Base-by-base conservation (phyloP, 2,797 vertebrate species). In the Erethizon dorsatum region DNA sequence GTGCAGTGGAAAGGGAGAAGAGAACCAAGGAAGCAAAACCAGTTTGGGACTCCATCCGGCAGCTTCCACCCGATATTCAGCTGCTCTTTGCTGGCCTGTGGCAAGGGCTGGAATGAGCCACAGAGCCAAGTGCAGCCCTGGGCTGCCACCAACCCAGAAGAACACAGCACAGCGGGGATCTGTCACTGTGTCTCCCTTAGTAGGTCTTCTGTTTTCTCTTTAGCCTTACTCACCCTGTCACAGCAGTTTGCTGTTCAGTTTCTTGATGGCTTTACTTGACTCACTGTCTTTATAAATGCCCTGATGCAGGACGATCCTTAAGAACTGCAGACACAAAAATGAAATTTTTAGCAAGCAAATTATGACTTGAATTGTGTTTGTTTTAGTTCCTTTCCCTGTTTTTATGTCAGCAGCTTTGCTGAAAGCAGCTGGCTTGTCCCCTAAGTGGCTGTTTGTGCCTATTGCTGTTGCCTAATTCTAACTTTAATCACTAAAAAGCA, bases 351-450 rank as follows among this genome's bases (percentile, higher is more conserved):
- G 84, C 82, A 86, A 96, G 84, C 56, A 96, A 95, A 96, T 90
- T 54, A 96, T 78, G 82, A 75, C 84, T 96, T 73, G 82, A 75
- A 95, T 94, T 80, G 65, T 89, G 75, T 84, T 78, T 93, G 57
- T 61, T 97, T 92, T 79, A 77, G 73, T 90, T 86, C 90, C 65
- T 95, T 92, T 85, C 93, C 89, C 77, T 94, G 83, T 33, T 88
- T 97, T 90, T 86, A 91, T 91, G 80, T 96, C 88, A 95, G 96
- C 94, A 95, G 84, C 93, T 95, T 95, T n/a, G 0, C 84, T 95
- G 82, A 63, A 97, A 98, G 88, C 88, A 95, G 96, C 93, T 97
- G 95, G 90, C 88, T 13, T 84, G 84, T 92, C 92, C 94, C 92
- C 82, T 93, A 86, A 96, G 94, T 93, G 94, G 82, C 96, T 94